Percentiles rank a stretch among this genome's conserved stretches.
Evolutionary conservation across 2,797 vertebrate species (phyloP).

Genomic region (Eulemur mongoz): DNA sequence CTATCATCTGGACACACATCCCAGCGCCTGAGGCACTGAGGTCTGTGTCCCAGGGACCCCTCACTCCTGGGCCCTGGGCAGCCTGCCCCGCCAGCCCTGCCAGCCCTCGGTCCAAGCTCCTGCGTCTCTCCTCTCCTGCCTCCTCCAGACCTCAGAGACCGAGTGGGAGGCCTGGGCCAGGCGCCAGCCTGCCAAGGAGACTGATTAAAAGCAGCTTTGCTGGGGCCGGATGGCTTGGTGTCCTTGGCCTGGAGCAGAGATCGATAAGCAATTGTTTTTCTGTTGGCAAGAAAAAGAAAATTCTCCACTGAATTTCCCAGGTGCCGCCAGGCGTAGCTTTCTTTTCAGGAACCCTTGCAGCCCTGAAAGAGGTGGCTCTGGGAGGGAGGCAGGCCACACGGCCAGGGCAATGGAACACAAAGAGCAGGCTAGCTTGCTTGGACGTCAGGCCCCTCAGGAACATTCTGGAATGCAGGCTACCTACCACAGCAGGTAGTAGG

Average conservation of each 20-base stretch:
- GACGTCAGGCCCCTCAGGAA: neutral
- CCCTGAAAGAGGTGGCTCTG: neutral
- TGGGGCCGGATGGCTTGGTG: neutral
- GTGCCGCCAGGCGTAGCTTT: neutral
- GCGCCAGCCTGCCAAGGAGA: neutral
- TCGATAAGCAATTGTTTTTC: slow-evolving; percentile 67
- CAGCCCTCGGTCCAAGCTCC: neutral
- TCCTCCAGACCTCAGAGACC: slow-evolving; percentile 28
- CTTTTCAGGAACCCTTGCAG: slow-evolving; percentile 19
- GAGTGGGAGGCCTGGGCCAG: slow-evolving; percentile 21
- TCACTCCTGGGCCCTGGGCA: neutral
- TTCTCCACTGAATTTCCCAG: neutral
- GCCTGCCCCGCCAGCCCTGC: neutral
- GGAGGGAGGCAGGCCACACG: neutral
- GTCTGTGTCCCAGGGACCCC: neutral
- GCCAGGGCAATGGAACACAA: neutral
- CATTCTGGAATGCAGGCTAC: neutral
- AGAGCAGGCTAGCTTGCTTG: neutral
- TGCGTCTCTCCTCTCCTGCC: neutral
- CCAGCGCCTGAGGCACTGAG: neutral
- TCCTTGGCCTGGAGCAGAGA: slow-evolving; percentile 58
- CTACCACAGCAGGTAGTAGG: neutral
- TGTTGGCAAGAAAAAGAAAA: neutral
- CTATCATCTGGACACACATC: neutral
- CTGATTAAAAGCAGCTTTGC: slow-evolving; percentile 49